Conservation (phyloP, 2,797 vertebrate species). For the Pangasius larnaudii region DNA sequence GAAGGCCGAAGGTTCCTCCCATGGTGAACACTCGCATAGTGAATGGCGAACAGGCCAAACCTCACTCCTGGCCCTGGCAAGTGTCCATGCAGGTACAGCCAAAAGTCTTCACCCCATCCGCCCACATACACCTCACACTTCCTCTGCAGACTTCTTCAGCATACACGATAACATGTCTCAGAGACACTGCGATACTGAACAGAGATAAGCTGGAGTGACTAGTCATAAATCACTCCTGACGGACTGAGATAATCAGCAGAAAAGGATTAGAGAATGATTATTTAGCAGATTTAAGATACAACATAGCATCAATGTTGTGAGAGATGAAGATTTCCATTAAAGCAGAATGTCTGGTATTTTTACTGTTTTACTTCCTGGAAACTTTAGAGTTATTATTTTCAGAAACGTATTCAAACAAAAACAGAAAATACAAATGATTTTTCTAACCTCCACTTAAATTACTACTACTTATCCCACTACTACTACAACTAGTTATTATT, state of each 20-base stretch:
- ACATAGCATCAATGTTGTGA: neutral
- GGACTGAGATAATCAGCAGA: neutral
- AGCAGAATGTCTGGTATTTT: neutral
- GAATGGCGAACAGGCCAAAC: slow-evolving; percentile 74
- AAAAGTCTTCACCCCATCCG: slow-evolving; percentile 26
- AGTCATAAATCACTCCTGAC: neutral
- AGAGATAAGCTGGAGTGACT: neutral
- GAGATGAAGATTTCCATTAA: neutral
- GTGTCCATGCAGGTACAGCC: slow-evolving; percentile 81
- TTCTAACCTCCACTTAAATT: neutral
- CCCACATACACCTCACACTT: slow-evolving; percentile 9
- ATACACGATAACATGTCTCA: slow-evolving; percentile 1
- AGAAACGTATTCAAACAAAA: neutral
- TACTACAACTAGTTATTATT: no score
- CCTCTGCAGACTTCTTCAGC: neutral
- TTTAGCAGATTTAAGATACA: neutral
- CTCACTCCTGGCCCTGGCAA: slow-evolving; percentile 82
- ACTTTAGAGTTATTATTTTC: neutral
- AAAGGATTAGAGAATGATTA: slow-evolving; percentile 11
- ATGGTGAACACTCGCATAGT: slow-evolving; percentile 72
- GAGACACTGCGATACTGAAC: neutral
- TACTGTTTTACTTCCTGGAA: neutral
- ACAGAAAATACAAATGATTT: neutral
- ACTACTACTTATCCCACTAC: neutral
- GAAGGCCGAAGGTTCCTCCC: slow-evolving; percentile 71